Evolutionary conservation across 2,797 vertebrate genomes (phyloP), one percentile per base, ranked within the genome.

Genomic region (Gymnothorax reevesii): DNA sequence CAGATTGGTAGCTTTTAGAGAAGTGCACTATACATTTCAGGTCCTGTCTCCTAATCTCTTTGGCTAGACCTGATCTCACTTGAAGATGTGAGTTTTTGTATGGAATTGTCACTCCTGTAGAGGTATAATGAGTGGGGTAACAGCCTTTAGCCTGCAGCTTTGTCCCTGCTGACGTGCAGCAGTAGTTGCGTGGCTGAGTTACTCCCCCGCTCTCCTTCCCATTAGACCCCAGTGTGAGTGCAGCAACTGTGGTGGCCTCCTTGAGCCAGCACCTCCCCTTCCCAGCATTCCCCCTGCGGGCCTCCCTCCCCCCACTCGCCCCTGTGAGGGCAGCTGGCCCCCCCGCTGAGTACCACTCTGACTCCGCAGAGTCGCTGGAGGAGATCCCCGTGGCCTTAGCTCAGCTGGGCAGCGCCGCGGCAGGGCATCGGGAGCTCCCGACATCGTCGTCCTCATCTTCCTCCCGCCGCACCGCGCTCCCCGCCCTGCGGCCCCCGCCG

Each of bases 341-440:
- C 5, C 95, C 97, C 0, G 94, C 94, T 42, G 95, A 97, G 86
- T 98, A 95, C 95, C 97, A 97, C 90, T 98, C 97, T 0, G 96
- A 97, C 90, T 98, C 97, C 0, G 95, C 97, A 0, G 97, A 99
- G 90, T 98, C 97, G 84, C 91, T 98, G 96, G 97, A 98, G 88
- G 97, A 98, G 94, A 97, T 97, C 85, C 98, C 97, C 0, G 96
- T 98, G 93, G 96, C 94, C 7, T 92, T 98, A 93, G 97, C 96
- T 60, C 92, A 88, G 83, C 95, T 98, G 69, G 98, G 97, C 90
- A 98, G 97, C 22, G 92, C 93, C 0, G 94, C 96, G 87, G 94
- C 89, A 0, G 86, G 57, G 42, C 80, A 85, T 87, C 59, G 87
- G 89, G 10, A 4, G 84, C 27, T 88, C 84, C 83, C 79, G 62